Percentiles rank a stretch among this genome's conserved stretches.
phyloP scores from a whole-genome alignment of 2,888 invertebrate genomes.

The Heliconius hortense region DNA sequence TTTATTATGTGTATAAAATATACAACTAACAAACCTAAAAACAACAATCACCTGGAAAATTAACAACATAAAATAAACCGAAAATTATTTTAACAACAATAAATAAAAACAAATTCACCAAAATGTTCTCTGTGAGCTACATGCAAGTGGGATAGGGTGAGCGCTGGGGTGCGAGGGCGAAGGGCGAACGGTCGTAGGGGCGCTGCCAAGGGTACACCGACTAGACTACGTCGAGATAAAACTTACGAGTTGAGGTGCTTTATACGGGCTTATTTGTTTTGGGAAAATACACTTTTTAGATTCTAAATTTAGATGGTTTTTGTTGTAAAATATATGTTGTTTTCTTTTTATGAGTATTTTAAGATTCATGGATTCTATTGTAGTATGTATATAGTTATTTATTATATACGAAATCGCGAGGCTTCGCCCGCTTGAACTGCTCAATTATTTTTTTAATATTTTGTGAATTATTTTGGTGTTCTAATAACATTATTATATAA shows the following conservation, averaged over 20 bases:
- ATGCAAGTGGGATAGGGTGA: slow-evolving; percentile 26
- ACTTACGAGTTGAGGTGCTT: slow-evolving; percentile 26
- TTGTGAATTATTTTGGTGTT: too few relatives aligned
- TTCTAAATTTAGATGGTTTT: not conserved
- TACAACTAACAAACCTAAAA: not conserved
- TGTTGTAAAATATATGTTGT: not conserved
- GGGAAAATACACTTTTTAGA: not conserved
- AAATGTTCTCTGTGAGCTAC: slow-evolving; percentile 12
- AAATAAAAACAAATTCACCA: slow-evolving; percentile 7
- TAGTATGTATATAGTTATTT: too few relatives aligned
- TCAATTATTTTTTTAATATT: too few relatives aligned
- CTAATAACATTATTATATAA: too few relatives aligned
- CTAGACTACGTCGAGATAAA: slow-evolving; percentile 39
- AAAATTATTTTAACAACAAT: not conserved
- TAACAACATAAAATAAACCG: not conserved
- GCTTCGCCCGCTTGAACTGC: too few relatives aligned
- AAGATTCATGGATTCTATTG: not conserved
- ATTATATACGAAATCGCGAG: too few relatives aligned
- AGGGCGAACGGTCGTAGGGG: slow-evolving; percentile 66
- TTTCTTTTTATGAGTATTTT: not conserved
- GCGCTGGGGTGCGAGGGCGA: slow-evolving; percentile 59
- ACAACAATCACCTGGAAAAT: not conserved
- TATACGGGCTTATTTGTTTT: slow-evolving; percentile 24
- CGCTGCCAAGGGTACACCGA: slow-evolving; percentile 66
- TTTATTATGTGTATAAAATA: not conserved